Evolutionary conservation across 2,888 invertebrate genomes (phyloP), one percentile per base, ranked within the genome.

Genomic region (Pristionchus arcanus): DNA sequence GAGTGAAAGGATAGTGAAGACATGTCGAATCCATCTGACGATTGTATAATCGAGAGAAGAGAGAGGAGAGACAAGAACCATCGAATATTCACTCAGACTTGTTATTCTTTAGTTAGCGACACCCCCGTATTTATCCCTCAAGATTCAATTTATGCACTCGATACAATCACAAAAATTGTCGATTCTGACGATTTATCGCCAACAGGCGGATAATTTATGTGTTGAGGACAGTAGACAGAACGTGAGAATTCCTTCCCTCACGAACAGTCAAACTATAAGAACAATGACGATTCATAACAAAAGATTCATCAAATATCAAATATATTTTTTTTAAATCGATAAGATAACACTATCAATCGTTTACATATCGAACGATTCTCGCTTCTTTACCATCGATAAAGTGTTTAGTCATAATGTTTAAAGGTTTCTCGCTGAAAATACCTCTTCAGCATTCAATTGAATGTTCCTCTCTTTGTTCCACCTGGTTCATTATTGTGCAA

Each of bases 141-240:
- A 63, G 25, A 63, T 63, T 68, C 68, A 16, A 0, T 68, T 68
- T 68, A 68, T 68, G 15, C 34, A 19, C 31, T 16, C 4, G 31
- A 68, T 68, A 68, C 68, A 68, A 68, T 68, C 19, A 16, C 68
- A 68, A 31, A 68, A 68, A 68, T 68, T 34, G 31, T 31, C 68
- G 16, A 34, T 68, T 15, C 31, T 68, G 31, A 68, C 31, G 15
- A 68, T 68, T 68, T 68, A 31, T 31, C 15, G 31, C 9, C 9
- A 2, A 0, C 1, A 31, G 68, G 28, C 68, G 28, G 68, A 16
- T 5, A 68, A 68, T 68, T 68, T 66, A 66, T 66, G 66, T 4
- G 66, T 66, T 28, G n/a, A 66, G 28, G n/a, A 28, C 66, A 25
- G 0, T n/a, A 66, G n/a, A 21, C 21, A 55, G 55, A 4, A 55